Base-by-base conservation (phyloP, 2,888 invertebrate species). In the Ormyrus labotus region DNA sequence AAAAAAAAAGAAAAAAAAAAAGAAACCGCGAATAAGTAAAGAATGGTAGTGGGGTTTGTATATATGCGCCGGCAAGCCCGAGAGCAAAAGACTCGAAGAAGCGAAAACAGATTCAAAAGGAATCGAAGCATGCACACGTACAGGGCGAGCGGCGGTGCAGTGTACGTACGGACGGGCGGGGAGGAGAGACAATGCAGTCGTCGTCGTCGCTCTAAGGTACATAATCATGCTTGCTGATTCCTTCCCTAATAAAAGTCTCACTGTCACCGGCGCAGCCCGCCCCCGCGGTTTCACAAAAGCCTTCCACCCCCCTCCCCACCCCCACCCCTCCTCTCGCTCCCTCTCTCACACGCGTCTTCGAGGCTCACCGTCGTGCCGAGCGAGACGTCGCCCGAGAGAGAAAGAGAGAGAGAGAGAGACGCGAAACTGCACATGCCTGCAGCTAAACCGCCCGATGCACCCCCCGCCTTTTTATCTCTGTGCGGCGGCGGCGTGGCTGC, bases 201-300 rank as follows among this genome's bases (percentile, higher is more conserved):
- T 72, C 65, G 71, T 72, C 80, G 73, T 77, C 85, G 88, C 88
- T 89, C 88, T 90, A 89, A 89, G 90, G 90, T 90, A 90, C 88
- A 90, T 90, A 90, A 90, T 90, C 89, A 89, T 87, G 89, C 89
- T 90, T 88, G 90, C 89, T 90, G 90, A 89, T 89, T 90, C 87
- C 89, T 90, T 90, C 89, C 89, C 90, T 90, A 91, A 91, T 91
- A 90, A 91, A 90, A 90, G 80, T 78, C 78, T 76, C 82, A 77
- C 78, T 78, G 76, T 84, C 85, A 83, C 80, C 82, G 74, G 84
- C 83, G 81, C 81, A 80, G 58, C 79, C 81, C 55, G 10, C 55
- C 82, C 84, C 77, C 82, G 84, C 84, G 83, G 70, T 64, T 70
- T 61, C 80, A 81, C 74, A 81, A 81, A 78, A 78, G 79, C 83